Conservation (phyloP, 2,113 vertebrate species). For the Formicarius rufipectus region DNA sequence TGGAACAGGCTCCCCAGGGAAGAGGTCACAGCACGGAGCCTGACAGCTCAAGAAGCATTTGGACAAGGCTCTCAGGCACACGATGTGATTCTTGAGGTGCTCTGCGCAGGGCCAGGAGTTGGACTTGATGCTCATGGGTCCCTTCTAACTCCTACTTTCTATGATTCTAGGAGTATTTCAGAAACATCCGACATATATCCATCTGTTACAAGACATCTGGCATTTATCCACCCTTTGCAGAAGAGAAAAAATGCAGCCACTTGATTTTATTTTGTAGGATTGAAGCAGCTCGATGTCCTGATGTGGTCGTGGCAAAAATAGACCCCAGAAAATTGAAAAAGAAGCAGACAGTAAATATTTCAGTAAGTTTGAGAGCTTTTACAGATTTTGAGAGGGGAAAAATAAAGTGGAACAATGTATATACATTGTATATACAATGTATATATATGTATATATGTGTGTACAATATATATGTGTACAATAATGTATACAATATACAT, state of each 20-base stretch:
- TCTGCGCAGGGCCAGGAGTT: neutral
- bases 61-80: neutral
- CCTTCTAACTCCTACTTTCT: neutral
- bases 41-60: neutral
- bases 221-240: neutral
- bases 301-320: constrained; percentile 95
- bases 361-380: constrained; percentile 78
- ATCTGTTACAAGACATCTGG: accelerated
- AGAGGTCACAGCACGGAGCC: neutral
- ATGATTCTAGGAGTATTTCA: neutral
- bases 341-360: constrained; percentile 87
- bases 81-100: neutral
- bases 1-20: neutral
- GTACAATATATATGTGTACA: no score
- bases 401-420: neutral
- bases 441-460: no score
- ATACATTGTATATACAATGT: no score
- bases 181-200: accelerated
- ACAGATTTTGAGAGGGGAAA: accelerated
- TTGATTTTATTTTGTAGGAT: constrained; percentile 73
- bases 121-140: neutral
- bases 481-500: no score
- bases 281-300: constrained; percentile 92
- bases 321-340: constrained; percentile 93
- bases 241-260: neutral